Evolutionary conservation across 1,140 invertebrate genomes (phyloP).

Genomic region (Atta colombica): DNA sequence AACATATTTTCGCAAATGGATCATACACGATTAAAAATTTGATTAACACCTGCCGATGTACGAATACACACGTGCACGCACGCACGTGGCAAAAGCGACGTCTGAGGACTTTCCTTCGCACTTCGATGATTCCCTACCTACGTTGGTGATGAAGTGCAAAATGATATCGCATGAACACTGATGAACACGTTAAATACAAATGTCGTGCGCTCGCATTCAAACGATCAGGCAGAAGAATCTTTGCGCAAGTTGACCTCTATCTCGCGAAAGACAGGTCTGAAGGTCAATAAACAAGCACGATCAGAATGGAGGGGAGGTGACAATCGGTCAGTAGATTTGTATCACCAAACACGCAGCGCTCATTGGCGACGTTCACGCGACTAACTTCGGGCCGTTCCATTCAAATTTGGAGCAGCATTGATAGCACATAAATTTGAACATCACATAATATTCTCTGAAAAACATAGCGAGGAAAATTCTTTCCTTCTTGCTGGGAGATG

Average conservation of each 20-base stretch:
- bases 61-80: neutral
- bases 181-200: neutral
- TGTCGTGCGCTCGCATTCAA: constrained; percentile 18
- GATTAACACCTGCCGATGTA: neutral
- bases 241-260: constrained; percentile 79
- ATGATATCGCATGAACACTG: neutral
- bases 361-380: constrained; percentile 52
- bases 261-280: constrained; percentile 67
- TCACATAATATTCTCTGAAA: no score
- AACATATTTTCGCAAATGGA: neutral
- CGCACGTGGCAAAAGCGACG: neutral
- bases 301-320: neutral
- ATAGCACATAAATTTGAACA: no score
- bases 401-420: no score
- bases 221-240: constrained; percentile 26
- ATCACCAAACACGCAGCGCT: constrained; percentile 7
- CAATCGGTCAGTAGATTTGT: constrained; percentile 38
- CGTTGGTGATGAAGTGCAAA: neutral
- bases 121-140: neutral
- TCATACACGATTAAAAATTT: neutral
- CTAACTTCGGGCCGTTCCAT: neutral
- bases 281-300: constrained; percentile 75
- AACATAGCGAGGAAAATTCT: no score
- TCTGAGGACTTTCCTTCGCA: neutral
- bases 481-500: no score